phyloP scores from a whole-genome alignment of 2,888 invertebrate genomes.

The Drosophila peninsularis region DNA sequence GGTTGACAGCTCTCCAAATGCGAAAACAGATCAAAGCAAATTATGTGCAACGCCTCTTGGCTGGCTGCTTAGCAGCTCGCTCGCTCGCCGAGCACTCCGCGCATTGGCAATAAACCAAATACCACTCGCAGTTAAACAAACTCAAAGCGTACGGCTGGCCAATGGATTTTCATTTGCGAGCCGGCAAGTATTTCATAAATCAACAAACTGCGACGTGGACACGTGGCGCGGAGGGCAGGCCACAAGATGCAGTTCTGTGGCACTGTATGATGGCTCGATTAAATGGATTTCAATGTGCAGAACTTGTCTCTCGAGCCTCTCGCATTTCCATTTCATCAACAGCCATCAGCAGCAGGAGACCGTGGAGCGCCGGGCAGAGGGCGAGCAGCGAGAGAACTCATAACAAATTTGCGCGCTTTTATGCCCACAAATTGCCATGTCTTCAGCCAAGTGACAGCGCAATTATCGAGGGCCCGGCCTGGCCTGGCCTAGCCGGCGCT shows the following conservation, averaged over 20 bases:
- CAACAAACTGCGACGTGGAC: slow-evolving; percentile 63
- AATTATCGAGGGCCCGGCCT: slow-evolving; percentile 70
- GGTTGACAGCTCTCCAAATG: slow-evolving; percentile 76
- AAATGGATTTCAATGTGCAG: slow-evolving; percentile 74
- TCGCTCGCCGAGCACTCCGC: slow-evolving; percentile 16
- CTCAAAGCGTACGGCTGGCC: slow-evolving; percentile 43
- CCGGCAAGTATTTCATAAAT: slow-evolving; percentile 77
- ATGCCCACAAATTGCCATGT: slow-evolving; percentile 80
- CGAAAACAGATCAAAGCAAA: slow-evolving; percentile 80
- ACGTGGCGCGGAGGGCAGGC: slow-evolving; percentile 6
- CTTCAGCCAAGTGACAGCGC: slow-evolving; percentile 79
- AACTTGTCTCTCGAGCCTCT: slow-evolving; percentile 40
- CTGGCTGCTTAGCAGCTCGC: slow-evolving; percentile 31
- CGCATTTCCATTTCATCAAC: slow-evolving; percentile 76
- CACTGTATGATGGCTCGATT: slow-evolving; percentile 74
- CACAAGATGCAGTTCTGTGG: slow-evolving; percentile 24
- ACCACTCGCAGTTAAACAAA: slow-evolving; percentile 28
- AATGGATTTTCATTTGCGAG: slow-evolving; percentile 73
- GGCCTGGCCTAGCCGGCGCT: slow-evolving; percentile 43
- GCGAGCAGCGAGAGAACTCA: slow-evolving; percentile 43
- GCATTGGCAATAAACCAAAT: slow-evolving; percentile 41
- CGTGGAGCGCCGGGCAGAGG: too few relatives aligned
- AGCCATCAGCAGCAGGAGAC: slow-evolving; percentile 41
- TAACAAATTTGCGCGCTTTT: slow-evolving; percentile 80
- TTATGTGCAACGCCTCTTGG: slow-evolving; percentile 80